phyloP scores from a whole-genome alignment of 2,113 vertebrate genomes.

The Dasyprocta punctata region DNA sequence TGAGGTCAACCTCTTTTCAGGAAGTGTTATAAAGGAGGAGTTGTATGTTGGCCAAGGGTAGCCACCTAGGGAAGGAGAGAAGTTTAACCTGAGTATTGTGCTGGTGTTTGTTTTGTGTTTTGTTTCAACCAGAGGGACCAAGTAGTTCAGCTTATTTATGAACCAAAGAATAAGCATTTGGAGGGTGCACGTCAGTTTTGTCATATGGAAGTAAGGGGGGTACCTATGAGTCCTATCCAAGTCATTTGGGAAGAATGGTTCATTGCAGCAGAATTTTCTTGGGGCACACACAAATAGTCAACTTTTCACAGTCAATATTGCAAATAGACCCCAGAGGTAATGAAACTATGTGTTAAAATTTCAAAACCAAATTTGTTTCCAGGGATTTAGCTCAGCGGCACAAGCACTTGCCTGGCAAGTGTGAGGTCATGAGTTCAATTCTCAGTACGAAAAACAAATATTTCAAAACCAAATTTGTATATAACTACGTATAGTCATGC shows the following conservation, averaged over 20 bases:
- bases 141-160: not conserved
- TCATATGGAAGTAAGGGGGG: not conserved
- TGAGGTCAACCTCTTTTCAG: not conserved
- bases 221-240: not conserved
- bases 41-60: not conserved
- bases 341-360: not conserved
- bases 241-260: not conserved
- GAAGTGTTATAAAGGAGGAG: not conserved
- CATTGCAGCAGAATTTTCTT: fast-evolving
- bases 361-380: not conserved
- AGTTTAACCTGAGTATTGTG: not conserved
- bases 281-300: not conserved
- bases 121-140: not conserved
- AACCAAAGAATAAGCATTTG: not conserved
- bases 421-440: no score
- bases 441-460: no score
- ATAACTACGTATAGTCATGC: not conserved
- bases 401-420: no score
- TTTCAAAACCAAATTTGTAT: not conserved
- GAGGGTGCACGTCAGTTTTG: not conserved
- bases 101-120: not conserved
- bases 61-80: not conserved
- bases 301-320: not conserved
- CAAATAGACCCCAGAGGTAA: not conserved
- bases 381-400: no score